Percentiles rank a stretch among this genome's conserved stretches.
These are phyloP conservation scores for Panopea generosa DNA, from an alignment of 2,888 invertebrate species.

Conservation along the genomic window DNA sequence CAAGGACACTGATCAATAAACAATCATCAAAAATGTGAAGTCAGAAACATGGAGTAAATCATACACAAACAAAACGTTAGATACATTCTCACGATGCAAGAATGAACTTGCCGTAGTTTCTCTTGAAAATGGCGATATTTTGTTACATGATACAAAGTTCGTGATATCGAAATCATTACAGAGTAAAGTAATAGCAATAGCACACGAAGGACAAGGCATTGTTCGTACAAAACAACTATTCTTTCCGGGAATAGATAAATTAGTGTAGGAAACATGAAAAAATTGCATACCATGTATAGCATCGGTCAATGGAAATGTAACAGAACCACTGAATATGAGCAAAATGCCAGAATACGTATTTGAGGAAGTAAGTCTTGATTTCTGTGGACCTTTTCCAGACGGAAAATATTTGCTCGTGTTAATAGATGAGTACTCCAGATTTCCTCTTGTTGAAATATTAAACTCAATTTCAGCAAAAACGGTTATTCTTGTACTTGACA, in stretches of 20 bases:
- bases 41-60: constrained; percentile 46
- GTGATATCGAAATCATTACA: constrained; percentile 46
- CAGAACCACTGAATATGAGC: no score
- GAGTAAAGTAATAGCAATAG: constrained; percentile 48
- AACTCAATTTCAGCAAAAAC: constrained; percentile 22
- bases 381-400: constrained; percentile 13
- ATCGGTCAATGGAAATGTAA: no score
- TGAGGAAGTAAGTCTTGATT: neutral
- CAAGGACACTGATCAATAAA: no score
- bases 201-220: constrained; percentile 67
- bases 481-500: constrained; percentile 8
- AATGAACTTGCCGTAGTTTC: constrained; percentile 50
- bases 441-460: constrained; percentile 4
- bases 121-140: constrained; percentile 29
- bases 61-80: constrained; percentile 34
- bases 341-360: no score
- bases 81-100: neutral
- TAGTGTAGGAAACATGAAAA: no score
- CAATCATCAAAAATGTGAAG: neutral
- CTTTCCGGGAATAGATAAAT: constrained; percentile 38
- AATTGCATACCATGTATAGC: no score
- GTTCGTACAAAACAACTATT: constrained; percentile 60
- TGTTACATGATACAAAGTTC: constrained; percentile 29
- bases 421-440: constrained; percentile 12
- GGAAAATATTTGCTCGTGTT: neutral